Percentiles rank a stretch among this genome's conserved stretches.
Evolutionary conservation across 1,140 invertebrate species (phyloP).

Genomic region (Papilio glaucus): DNA sequence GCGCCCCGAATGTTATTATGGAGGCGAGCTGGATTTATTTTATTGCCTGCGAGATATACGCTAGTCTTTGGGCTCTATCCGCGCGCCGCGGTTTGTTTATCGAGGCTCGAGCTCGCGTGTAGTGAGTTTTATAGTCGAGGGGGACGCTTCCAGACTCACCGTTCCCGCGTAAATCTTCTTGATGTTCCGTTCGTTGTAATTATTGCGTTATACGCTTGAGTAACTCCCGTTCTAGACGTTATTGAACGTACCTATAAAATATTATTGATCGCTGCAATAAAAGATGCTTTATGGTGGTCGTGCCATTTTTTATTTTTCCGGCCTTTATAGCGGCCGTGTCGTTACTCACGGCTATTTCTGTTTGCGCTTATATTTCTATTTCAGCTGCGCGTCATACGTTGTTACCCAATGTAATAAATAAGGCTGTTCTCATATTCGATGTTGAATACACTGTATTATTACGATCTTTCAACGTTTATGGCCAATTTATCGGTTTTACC

Average conservation of each 20-base stretch:
- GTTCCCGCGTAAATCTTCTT: slow-evolving; percentile 76
- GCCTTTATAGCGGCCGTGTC: slow-evolving; percentile 58
- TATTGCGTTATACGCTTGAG: slow-evolving; percentile 76
- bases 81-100: slow-evolving; percentile 74
- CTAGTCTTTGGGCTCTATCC: slow-evolving; percentile 74
- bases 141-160: slow-evolving; percentile 53
- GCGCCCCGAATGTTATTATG: slow-evolving; percentile 79
- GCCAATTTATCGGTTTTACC: slow-evolving; percentile 1
- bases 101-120: slow-evolving; percentile 61
- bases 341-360: slow-evolving; percentile 56
- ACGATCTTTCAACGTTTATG: slow-evolving; percentile 14
- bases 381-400: slow-evolving; percentile 37
- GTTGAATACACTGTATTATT: neutral
- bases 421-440: slow-evolving; percentile 11
- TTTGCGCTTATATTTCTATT: slow-evolving; percentile 46
- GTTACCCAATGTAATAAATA: slow-evolving; percentile 35
- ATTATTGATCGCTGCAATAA: slow-evolving; percentile 77
- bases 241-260: slow-evolving; percentile 78
- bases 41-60: slow-evolving; percentile 77
- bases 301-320: slow-evolving; percentile 63
- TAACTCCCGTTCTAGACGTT: slow-evolving; percentile 66
- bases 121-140: slow-evolving; percentile 69
- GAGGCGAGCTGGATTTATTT: slow-evolving; percentile 78
- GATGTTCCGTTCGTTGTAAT: slow-evolving; percentile 69
- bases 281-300: slow-evolving; percentile 70